Base-by-base conservation (phyloP, 2,888 invertebrate species). In the Harpalus rubripes region DNA sequence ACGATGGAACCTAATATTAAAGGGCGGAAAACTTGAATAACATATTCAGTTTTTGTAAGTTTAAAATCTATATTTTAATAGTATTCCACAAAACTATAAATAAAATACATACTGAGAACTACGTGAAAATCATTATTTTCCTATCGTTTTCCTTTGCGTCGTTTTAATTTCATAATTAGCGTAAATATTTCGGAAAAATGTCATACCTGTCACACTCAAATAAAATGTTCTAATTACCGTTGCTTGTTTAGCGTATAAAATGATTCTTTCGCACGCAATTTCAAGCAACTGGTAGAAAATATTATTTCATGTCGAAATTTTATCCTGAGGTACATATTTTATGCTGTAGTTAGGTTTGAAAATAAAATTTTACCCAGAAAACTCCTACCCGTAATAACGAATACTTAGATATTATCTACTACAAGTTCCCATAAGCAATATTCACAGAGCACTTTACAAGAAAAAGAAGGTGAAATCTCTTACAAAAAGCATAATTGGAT, bases 231-330 rank as follows among this genome's bases (percentile, higher is more conserved):
- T 63, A 63, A 63, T 63, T 26, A 63, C 18, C 7, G 63, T 63
- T 26, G 26, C 63, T 63, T 63, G 63, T 22, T 22, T 63, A 10
- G 63, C 63, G 63, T 63, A 63, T 22, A 12, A 63, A 22, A 63
- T 63, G 26, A 18, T 22, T 12, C 10, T 18, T 63, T 63, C 22
- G 63, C 63, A 63, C 63, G 63, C 63, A 63, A 63, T 22, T 63
- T 12, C 63, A 22, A 63, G 63, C 7, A 26, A 63, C 63, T 18
- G 18, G 22, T 63, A 22, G 8, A 61, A 7, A 61, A 61, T 61
- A 44, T 44, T 44, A 52, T 52, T 52, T 52, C 44, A 52, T 12
- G 44, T 12, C 44, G 44, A 52, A 52, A 52, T 52, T 52, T 52
- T 52, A 52, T 52, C 44, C 10, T 1, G 12, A 5, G 44, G 10